These are phyloP conservation scores for Plagiodera versicolora DNA, from an alignment of 2,888 invertebrate genomes.

Conservation along the genomic window DNA sequence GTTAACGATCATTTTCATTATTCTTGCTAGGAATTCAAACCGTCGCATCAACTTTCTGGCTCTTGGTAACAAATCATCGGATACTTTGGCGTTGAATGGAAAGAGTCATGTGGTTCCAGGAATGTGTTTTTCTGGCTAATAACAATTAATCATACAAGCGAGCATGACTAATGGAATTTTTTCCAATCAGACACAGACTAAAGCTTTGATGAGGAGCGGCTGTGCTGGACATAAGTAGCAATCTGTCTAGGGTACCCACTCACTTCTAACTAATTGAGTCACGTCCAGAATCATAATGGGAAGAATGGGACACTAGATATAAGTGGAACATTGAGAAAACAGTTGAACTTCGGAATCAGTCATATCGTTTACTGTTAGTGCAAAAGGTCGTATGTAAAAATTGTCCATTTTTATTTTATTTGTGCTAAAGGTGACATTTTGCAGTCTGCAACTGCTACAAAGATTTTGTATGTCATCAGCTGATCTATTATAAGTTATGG, in stretches of 20 bases:
- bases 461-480: too few relatives aligned
- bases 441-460: too few relatives aligned
- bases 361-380: too few relatives aligned
- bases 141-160: conserved; percentile 19
- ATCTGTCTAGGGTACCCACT: background rate
- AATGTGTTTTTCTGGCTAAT: conserved; percentile 10
- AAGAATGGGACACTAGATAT: background rate
- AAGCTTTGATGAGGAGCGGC: conserved; percentile 7
- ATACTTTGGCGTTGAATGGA: background rate
- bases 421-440: too few relatives aligned
- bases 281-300: background rate
- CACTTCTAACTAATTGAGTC: background rate
- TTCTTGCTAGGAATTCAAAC: background rate
- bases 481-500: too few relatives aligned
- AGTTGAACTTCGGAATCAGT: too few relatives aligned
- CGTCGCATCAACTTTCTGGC: background rate
- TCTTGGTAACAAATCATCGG: background rate
- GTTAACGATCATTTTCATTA: background rate
- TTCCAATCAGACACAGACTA: conserved; percentile 17
- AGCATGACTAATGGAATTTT: conserved; percentile 16
- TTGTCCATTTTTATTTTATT: too few relatives aligned
- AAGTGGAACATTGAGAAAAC: too few relatives aligned
- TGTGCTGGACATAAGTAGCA: conserved; percentile 11
- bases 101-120: background rate
- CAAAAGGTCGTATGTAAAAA: too few relatives aligned